These are phyloP conservation scores for Macaca mulatta DNA, from an alignment of 2,113 vertebrate genomes.

Conservation along the genomic window DNA sequence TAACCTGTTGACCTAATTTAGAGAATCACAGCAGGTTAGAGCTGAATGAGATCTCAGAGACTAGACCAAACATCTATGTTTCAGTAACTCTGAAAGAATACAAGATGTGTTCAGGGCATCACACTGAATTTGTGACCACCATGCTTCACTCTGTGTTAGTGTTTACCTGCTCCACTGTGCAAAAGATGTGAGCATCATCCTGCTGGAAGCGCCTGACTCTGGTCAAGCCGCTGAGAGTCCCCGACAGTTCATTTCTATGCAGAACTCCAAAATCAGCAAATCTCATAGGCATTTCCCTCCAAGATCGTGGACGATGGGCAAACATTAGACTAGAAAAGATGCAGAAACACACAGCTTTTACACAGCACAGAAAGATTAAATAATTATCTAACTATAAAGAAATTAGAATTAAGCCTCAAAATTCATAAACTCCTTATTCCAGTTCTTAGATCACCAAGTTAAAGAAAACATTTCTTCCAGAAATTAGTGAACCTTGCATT, in stretches of 20 bases:
- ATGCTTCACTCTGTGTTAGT: rapidly evolving
- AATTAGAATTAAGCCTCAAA: not conserved
- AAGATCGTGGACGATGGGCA: conserved; percentile 93
- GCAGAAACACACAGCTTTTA: not conserved
- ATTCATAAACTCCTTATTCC: not conserved
- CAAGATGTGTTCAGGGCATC: rapidly evolving
- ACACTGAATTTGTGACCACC: too few species aligned
- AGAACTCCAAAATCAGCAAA: conserved; percentile 96
- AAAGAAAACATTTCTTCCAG: not conserved
- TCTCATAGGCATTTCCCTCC: conserved; percentile 95
- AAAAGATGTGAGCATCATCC: conserved; percentile 98
- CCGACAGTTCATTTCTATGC: conserved; percentile 95
- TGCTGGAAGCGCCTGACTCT: conserved; percentile 95
- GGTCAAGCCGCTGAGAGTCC: conserved; percentile 92
- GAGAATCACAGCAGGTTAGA: not conserved
- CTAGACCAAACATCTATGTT: not conserved
- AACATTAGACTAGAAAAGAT: conserved; percentile 92
- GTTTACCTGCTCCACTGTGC: conserved; percentile 93
- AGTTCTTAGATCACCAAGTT: not conserved
- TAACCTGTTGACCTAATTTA: not conserved
- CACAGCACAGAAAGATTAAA: not conserved
- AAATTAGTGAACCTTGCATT: not conserved
- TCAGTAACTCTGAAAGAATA: not conserved
- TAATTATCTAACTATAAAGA: not conserved
- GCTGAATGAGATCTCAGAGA: not conserved